A percentile compares a stretch with the other conserved stretches of the same genome.
phyloP scores from a whole-genome alignment of 2,797 vertebrate species.

The Merluccius polli region DNA sequence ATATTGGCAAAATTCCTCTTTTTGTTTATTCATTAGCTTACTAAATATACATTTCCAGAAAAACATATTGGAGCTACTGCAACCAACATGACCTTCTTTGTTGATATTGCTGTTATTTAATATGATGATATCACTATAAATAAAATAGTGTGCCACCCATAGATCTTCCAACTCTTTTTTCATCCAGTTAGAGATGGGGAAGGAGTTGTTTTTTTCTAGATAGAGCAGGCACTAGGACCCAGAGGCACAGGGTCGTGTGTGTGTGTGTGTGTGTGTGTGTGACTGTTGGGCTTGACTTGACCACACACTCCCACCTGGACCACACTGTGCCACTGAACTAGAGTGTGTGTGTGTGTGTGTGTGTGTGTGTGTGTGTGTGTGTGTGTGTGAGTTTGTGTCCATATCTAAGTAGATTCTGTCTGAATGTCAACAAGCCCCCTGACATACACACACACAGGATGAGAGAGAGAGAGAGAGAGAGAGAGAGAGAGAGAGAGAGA shows the following conservation, averaged over 20 bases:
- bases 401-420: constrained; percentile 9
- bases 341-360: background rate
- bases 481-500: constrained; percentile 13
- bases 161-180: too few relatives aligned
- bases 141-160: too few relatives aligned
- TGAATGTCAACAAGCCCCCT: constrained; percentile 43
- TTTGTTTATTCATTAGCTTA: background rate
- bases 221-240: too few relatives aligned
- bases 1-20: background rate
- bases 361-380: background rate
- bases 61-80: background rate
- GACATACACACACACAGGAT: background rate
- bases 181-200: too few relatives aligned
- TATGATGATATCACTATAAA: too few relatives aligned
- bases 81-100: background rate
- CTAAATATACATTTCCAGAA: background rate
- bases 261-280: background rate
- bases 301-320: too few relatives aligned
- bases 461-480: too few relatives aligned
- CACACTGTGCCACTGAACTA: too few relatives aligned
- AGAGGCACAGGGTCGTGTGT: background rate
- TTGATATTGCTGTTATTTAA: too few relatives aligned
- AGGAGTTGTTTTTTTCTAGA: too few relatives aligned
- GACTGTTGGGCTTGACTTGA: too few relatives aligned
- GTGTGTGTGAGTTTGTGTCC: background rate